Conservation (phyloP, 2,888 invertebrate genomes). For the Hydrotaea cyrtoneurina region DNA sequence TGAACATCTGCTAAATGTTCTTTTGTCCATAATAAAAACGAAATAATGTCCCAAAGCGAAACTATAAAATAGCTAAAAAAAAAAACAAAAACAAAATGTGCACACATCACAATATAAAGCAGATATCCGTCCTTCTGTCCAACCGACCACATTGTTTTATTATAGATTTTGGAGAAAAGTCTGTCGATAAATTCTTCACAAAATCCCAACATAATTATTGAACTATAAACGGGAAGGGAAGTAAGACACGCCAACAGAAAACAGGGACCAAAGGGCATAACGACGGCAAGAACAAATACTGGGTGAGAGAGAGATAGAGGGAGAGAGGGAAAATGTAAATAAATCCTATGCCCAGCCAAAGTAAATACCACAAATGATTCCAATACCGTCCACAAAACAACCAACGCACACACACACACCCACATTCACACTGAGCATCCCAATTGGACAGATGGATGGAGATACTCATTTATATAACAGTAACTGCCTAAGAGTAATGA, state of each 20-base stretch:
- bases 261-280: constrained; percentile 13
- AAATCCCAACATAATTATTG: constrained; percentile 58
- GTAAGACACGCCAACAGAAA: background rate
- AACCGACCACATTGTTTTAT: background rate
- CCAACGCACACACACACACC: background rate
- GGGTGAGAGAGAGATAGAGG: too few relatives aligned
- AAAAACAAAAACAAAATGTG: background rate
- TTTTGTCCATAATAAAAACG: background rate
- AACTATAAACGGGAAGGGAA: constrained; percentile 38
- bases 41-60: background rate
- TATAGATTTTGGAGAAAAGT: constrained; percentile 9
- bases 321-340: constrained; percentile 38
- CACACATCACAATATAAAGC: too few relatives aligned
- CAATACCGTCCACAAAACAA: constrained; percentile 24
- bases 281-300: background rate
- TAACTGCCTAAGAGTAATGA: constrained; percentile 7
- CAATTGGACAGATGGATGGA: background rate
- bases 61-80: constrained; percentile 23
- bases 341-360: constrained; percentile 35
- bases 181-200: constrained; percentile 50
- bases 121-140: too few relatives aligned
- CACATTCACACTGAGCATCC: background rate
- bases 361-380: constrained; percentile 59
- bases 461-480: background rate
- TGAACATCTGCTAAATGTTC: constrained; percentile 26